These are phyloP conservation scores for Trachelus tabidus DNA, from an alignment of 2,888 invertebrate genomes.

Conservation along the genomic window DNA sequence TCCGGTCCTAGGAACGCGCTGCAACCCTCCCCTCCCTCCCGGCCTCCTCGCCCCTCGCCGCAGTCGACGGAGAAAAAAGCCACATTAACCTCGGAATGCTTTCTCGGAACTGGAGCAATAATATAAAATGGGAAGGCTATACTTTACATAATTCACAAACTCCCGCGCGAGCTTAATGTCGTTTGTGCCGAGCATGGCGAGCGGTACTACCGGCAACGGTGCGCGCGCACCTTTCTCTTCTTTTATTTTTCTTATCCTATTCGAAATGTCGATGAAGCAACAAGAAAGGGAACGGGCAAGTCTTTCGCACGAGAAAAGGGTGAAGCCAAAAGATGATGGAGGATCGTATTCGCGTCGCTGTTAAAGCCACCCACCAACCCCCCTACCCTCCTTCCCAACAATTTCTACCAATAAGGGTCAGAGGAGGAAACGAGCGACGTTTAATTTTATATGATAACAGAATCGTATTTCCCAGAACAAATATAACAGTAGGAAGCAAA, in stretches of 20 bases:
- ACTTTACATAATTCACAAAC: constrained; percentile 38
- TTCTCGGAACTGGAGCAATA: constrained; percentile 27
- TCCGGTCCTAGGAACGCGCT: constrained; percentile 8
- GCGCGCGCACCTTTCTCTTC: too few species aligned
- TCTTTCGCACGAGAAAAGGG: too few species aligned
- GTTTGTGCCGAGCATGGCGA: too few species aligned
- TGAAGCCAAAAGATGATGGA: too few species aligned
- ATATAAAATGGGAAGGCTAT: constrained; percentile 28
- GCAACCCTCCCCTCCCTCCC: not conserved
- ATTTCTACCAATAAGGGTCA: too few species aligned
- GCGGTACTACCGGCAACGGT: too few species aligned
- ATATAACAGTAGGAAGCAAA: constrained; percentile 30
- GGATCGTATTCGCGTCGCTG: too few species aligned
- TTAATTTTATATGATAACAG: constrained; percentile 51
- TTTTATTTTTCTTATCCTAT: too few species aligned
- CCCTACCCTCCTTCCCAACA: too few species aligned
- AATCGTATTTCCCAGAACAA: constrained; percentile 56
- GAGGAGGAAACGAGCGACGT: constrained; percentile 21
- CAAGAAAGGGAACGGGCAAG: too few species aligned
- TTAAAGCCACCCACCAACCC: too few species aligned
- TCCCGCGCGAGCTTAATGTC: constrained; percentile 30
- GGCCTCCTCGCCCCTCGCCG: not conserved
- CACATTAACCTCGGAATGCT: constrained; percentile 15
- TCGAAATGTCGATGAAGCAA: too few species aligned
- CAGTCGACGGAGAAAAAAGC: constrained; percentile 8